Base-by-base conservation (phyloP, 2,888 invertebrate species). In the Monoplex corrugatus region DNA sequence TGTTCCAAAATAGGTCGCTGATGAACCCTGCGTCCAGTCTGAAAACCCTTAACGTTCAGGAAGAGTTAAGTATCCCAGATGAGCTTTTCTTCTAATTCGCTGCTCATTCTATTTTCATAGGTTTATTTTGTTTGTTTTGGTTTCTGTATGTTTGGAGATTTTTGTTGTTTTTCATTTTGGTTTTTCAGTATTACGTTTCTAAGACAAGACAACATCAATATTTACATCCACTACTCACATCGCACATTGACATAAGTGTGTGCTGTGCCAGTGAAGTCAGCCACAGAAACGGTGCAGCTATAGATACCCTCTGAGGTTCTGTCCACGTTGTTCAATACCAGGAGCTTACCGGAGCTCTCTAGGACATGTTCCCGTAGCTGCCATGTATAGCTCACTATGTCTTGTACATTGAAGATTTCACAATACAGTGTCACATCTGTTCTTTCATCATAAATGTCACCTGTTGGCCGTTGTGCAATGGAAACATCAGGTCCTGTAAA, bases 271-370 rank as follows among this genome's bases (percentile, higher is more conserved):
- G 2, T n/a, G 28, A 43, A 19, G 16, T 68, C 68, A 0, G n/a
- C 50, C 0, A 38, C 16, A 28, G 43, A 23, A 13, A 83, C 88
- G 16, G n/a, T 44, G 43, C 88, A 88, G 68, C 44, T 82, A 38
- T 88, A 88, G 45, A 63, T 68, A 28, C 88, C 88, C 44, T 88
- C 88, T 1, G 28, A 1, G 28, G 19, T n/a, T 32, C 38, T n/a
- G 63, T 57, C n/a, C 43, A 88, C 35, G 28, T 19, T 10, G n/a
- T 68, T 38, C 43, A 88, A 6, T 1, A 43, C 1, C 19, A 68
- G 68, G 8, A 43, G 23, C 5, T 83, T n/a, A 5, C 35, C 80
- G 13, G 10, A 82, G 78, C 6, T 43, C 10, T 10, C 43, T 19
- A 88, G 10, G 3, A 28, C 13, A n/a, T 35, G 38, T 16, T 44